Percentiles rank a stretch among this genome's conserved stretches.
These are phyloP conservation scores for cattle (Bos taurus) DNA, from an alignment of 2,113 vertebrate species.

Conservation along the genomic window DNA sequence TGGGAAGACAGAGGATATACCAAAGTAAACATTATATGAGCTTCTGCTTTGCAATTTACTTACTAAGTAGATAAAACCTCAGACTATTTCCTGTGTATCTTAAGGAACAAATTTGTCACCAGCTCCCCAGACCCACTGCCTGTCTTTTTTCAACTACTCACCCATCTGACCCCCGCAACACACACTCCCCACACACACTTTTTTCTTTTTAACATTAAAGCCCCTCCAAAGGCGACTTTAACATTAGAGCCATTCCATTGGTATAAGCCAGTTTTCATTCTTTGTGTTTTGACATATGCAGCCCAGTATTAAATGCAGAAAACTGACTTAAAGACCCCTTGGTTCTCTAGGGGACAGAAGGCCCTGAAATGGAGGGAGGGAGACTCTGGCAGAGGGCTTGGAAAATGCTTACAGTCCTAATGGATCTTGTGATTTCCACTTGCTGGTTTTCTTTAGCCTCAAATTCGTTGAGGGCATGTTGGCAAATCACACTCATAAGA, in stretches of 20 bases:
- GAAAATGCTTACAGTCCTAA: conserved; percentile 24
- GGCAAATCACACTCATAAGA: conserved; percentile 25
- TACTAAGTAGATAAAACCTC: conserved; percentile 58
- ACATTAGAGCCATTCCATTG: neutral
- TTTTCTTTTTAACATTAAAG: neutral
- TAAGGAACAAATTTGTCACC: conserved; percentile 47
- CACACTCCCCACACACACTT: neutral
- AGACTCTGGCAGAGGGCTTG: conserved; percentile 38
- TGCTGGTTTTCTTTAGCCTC: conserved; percentile 21
- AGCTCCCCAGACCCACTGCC: neutral
- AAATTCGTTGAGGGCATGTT: neutral
- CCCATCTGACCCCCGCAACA: rapidly evolving
- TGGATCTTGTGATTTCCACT: conserved; percentile 27
- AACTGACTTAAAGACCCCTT: neutral
- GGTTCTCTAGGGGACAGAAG: neutral
- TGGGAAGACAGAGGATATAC: conserved; percentile 46
- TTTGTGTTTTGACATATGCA: conserved; percentile 37
- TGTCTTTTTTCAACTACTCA: neutral
- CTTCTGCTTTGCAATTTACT: conserved; percentile 55
- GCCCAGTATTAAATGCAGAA: neutral
- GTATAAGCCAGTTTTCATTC: conserved; percentile 9
- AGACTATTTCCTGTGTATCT: conserved; percentile 65
- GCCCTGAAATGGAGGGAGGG: neutral
- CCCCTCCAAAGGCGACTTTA: neutral
- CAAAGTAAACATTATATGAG: conserved; percentile 63